Evolutionary conservation across 2,888 invertebrate genomes (phyloP).

Genomic region (Drosophila melanosoma): DNA sequence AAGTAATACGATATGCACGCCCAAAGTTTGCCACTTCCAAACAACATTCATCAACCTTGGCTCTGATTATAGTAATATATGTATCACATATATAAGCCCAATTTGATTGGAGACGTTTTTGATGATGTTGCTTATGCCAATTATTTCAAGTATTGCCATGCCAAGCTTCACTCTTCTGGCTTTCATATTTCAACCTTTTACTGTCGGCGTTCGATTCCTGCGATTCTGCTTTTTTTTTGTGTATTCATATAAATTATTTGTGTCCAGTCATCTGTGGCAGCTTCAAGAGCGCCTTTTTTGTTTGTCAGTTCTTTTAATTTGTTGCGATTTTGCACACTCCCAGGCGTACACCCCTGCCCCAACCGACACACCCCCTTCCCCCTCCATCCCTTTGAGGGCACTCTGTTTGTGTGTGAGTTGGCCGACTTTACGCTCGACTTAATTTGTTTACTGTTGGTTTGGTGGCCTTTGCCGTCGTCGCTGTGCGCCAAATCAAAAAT

Average conservation of each 20-base stretch:
- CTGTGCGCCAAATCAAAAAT: constrained; percentile 74
- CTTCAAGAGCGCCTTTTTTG: constrained; percentile 53
- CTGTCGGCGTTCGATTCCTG: constrained; percentile 13
- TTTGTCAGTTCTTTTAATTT: constrained; percentile 73
- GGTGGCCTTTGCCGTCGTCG: constrained; percentile 61
- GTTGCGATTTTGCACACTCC: constrained; percentile 74
- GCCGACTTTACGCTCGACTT: constrained; percentile 77
- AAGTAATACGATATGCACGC: constrained; percentile 47
- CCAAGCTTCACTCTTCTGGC: background rate
- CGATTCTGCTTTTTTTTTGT: background rate
- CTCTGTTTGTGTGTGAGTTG: constrained; percentile 14
- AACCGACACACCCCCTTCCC: background rate
- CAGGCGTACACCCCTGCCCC: constrained; percentile 34
- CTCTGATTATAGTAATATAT: background rate
- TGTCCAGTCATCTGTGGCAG: constrained; percentile 52
- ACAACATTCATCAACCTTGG: background rate
- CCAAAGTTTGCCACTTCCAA: constrained; percentile 9
- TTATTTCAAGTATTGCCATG: constrained; percentile 28
- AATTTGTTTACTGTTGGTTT: constrained; percentile 79
- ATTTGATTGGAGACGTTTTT: constrained; percentile 18
- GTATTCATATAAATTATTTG: constrained; percentile 42
- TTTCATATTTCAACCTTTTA: constrained; percentile 1
- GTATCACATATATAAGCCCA: background rate
- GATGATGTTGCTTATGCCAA: constrained; percentile 24
- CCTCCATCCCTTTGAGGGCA: background rate